Conservation (phyloP, 2,797 vertebrate genomes). For the Aplochiton taeniatus region DNA sequence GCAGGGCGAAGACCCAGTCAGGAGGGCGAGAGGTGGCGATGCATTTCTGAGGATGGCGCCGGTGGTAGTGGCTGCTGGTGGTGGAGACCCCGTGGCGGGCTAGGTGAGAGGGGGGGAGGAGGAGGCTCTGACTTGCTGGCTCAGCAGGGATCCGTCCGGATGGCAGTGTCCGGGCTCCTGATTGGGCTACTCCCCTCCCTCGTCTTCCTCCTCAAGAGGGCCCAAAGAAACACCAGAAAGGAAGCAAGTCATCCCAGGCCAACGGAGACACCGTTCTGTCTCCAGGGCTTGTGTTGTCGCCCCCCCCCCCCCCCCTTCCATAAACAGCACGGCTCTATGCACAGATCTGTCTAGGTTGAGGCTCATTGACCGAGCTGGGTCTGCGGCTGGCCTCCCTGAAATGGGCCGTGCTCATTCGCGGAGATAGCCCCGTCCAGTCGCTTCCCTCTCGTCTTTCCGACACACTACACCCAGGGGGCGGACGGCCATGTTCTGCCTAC, state of each 20-base stretch:
- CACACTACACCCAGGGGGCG: conserved; percentile 38
- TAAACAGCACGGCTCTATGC: conserved; percentile 10
- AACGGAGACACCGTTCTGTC: no score
- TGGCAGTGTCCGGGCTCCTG: conserved; percentile 9
- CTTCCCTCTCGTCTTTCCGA: conserved; percentile 40
- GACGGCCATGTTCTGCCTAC: conserved; percentile 23
- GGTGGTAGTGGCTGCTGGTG: conserved; percentile 3
- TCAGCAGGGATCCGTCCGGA: conserved; percentile 36
- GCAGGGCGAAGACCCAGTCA: background rate
- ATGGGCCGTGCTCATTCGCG: conserved; percentile 36
- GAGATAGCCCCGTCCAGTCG: conserved; percentile 36
- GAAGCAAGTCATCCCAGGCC: background rate
- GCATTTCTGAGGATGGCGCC: conserved; percentile 24
- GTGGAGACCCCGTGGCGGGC: conserved; percentile 21
- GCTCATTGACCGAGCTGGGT: conserved; percentile 6
- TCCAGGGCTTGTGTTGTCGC: conserved; percentile 3
- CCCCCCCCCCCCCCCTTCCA: conserved; percentile 17
- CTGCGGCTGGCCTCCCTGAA: conserved; percentile 16
- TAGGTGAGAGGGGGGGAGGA: conserved; percentile 20
- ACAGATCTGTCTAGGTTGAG: no score
- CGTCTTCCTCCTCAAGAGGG: conserved; percentile 25
- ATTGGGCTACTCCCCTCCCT: conserved; percentile 13
- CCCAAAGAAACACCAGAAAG: conserved; percentile 8
- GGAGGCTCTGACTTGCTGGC: conserved; percentile 34
- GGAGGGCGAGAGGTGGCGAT: conserved; percentile 21